Evolutionary conservation across 2,113 vertebrate species (phyloP).

Genomic region (Glaucidium brasilianum): DNA sequence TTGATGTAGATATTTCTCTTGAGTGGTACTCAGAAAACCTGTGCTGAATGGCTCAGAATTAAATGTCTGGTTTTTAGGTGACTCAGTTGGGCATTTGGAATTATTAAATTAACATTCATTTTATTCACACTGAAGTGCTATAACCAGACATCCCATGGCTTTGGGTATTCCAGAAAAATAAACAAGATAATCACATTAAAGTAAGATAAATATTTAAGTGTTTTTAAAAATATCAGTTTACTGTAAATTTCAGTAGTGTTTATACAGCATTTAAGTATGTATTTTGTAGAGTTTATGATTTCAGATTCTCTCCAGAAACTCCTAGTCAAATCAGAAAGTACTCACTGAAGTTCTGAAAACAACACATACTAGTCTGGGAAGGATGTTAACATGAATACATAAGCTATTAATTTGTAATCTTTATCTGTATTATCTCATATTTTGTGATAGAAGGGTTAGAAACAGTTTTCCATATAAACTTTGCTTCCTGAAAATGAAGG

Average conservation of each 20-base stretch:
- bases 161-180: not conserved
- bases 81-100: not conserved
- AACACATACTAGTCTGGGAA: not conserved
- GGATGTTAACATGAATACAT: not conserved
- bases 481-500: not conserved
- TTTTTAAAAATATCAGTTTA: not conserved
- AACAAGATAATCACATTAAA: not conserved
- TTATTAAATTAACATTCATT: not conserved
- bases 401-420: not conserved
- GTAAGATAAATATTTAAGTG: not conserved
- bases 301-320: not conserved
- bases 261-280: not conserved
- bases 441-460: not conserved
- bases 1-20: not conserved
- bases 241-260: not conserved
- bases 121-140: not conserved
- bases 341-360: not conserved
- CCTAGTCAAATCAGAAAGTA: not conserved
- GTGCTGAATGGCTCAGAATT: not conserved
- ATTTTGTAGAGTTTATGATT: not conserved
- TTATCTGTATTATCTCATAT: not conserved
- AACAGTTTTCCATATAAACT: not conserved
- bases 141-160: not conserved
- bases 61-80: not conserved
- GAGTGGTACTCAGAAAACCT: not conserved